These are phyloP conservation scores for Distichodus sexfasciatus DNA, from an alignment of 2,797 vertebrate species.

Conservation along the genomic window DNA sequence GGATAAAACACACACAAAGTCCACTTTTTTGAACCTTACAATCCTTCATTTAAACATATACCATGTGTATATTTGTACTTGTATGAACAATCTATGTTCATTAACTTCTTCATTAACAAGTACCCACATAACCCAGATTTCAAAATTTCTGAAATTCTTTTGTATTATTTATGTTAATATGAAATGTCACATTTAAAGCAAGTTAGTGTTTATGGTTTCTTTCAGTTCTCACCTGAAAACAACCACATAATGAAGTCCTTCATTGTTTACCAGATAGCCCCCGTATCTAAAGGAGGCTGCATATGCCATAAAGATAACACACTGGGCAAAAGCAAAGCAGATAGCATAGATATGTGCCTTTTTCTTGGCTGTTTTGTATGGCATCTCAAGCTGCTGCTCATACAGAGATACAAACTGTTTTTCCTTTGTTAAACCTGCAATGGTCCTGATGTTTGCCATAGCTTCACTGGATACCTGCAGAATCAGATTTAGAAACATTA, in stretches of 20 bases:
- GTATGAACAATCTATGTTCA: too few species aligned
- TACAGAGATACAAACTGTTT: constrained; percentile 69
- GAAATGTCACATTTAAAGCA: not conserved
- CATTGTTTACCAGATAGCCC: constrained; percentile 71
- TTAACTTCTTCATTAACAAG: too few species aligned
- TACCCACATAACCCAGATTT: too few species aligned
- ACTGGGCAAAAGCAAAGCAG: constrained; percentile 74
- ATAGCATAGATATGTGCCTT: constrained; percentile 73
- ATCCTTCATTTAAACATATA: not conserved
- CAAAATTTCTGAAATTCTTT: too few species aligned
- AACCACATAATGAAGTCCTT: constrained; percentile 69
- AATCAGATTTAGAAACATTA: not conserved
- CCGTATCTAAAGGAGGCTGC: constrained; percentile 81
- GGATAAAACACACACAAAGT: constrained; percentile 28
- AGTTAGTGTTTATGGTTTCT: not conserved
- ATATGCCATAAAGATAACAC: constrained; percentile 76
- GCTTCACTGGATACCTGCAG: constrained; percentile 77
- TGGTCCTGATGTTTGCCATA: constrained; percentile 77
- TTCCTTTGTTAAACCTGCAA: constrained; percentile 78
- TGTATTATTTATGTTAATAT: not conserved
- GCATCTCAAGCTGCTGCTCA: constrained; percentile 66
- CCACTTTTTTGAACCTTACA: not conserved
- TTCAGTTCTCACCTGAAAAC: constrained; percentile 76
- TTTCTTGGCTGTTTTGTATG: constrained; percentile 71
- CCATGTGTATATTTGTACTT: not conserved